These are phyloP conservation scores for Plagodis pulveraria DNA, from an alignment of 2,888 invertebrate species.

Conservation along the genomic window DNA sequence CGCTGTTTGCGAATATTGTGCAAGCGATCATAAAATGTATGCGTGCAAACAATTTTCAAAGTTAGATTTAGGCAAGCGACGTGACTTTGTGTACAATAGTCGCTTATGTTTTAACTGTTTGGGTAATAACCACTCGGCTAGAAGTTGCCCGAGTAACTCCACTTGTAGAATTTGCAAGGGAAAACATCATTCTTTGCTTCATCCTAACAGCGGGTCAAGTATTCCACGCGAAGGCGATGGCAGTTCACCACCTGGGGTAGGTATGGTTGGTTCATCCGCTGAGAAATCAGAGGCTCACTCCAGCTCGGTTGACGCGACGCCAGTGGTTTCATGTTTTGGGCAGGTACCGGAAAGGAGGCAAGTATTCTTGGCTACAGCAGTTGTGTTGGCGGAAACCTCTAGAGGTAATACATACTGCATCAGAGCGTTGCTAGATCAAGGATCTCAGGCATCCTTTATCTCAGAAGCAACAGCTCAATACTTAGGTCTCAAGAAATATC, in stretches of 20 bases:
- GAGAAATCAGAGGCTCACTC: background rate
- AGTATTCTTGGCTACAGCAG: background rate
- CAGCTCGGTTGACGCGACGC: background rate
- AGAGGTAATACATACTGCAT: background rate
- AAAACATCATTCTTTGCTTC: background rate
- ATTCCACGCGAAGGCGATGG: too few relatives aligned
- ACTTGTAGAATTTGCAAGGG: background rate
- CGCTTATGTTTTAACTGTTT: background rate
- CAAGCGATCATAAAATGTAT: background rate
- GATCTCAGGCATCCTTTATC: background rate
- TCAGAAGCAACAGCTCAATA: background rate
- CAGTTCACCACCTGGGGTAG: background rate
- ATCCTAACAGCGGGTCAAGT: background rate
- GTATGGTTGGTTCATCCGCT: background rate
- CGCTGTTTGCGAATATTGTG: background rate
- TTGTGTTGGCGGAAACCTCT: background rate
- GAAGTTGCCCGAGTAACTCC: background rate
- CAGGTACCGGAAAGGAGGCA: background rate
- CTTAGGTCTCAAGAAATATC: background rate
- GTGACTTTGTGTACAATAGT: background rate
- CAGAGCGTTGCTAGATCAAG: background rate
- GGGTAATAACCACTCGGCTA: background rate
- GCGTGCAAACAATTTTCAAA: background rate
- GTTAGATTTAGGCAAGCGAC: constrained; percentile 30
- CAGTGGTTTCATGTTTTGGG: background rate